A percentile compares a stretch with the other conserved stretches of the same genome.
phyloP scores from a whole-genome alignment of 2,113 vertebrate genomes.

The Lophotis ruficrista region DNA sequence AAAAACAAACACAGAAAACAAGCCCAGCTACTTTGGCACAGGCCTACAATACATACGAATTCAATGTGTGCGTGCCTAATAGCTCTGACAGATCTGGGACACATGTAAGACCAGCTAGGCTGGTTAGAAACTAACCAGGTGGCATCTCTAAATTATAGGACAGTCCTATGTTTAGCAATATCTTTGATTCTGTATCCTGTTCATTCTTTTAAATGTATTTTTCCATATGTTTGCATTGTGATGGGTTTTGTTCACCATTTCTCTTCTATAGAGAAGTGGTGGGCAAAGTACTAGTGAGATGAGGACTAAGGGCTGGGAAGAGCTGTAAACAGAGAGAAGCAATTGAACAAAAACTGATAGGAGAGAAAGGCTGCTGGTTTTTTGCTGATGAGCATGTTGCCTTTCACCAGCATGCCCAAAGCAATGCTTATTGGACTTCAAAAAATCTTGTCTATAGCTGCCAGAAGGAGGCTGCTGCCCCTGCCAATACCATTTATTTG shows the following conservation, averaged over 20 bases:
- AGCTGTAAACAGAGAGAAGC: background rate
- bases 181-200: background rate
- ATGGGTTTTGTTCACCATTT: background rate
- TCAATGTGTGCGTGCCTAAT: background rate
- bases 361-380: background rate
- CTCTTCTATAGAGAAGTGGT: background rate
- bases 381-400: background rate
- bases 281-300: background rate
- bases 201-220: background rate
- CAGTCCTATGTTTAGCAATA: background rate
- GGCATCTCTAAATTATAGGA: background rate
- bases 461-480: background rate
- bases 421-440: background rate
- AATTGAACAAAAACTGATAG: background rate
- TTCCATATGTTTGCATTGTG: background rate
- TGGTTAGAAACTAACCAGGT: background rate
- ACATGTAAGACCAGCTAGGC: background rate
- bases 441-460: background rate
- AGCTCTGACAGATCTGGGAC: conserved; percentile 1
- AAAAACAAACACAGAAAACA: background rate
- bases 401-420: background rate
- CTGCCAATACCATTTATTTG: background rate
- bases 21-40: background rate
- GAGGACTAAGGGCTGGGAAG: background rate
- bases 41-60: background rate